phyloP scores from a whole-genome alignment of 1,140 invertebrate genomes.

The Aphis gossypii region DNA sequence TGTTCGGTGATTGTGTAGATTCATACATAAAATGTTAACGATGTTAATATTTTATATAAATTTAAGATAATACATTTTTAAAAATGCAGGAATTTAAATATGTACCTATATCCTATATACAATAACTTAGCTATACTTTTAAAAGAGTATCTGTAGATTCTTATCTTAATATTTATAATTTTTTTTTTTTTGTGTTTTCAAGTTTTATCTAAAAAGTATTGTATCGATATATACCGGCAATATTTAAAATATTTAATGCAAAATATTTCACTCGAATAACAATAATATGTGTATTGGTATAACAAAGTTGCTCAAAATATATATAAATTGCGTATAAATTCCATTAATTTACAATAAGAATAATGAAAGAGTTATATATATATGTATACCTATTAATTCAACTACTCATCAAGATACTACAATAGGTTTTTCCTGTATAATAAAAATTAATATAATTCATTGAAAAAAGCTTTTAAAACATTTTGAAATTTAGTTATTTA shows the following conservation, averaged over 20 bases:
- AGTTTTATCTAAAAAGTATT: background rate
- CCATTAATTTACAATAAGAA: background rate
- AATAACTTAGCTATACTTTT: background rate
- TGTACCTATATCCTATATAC: no score
- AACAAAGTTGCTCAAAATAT: background rate
- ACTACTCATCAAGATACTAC: background rate
- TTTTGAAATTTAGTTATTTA: background rate
- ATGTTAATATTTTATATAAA: background rate
- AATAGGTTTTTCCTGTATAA: background rate
- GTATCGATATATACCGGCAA: background rate
- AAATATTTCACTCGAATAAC: background rate
- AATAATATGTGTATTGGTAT: background rate
- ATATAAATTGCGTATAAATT: background rate
- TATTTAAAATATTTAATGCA: background rate
- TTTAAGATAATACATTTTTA: background rate
- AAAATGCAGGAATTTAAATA: background rate
- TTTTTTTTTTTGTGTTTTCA: background rate
- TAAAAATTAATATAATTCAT: background rate
- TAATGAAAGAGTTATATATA: background rate
- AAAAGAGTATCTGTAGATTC: background rate
- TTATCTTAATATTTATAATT: background rate
- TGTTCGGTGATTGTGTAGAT: background rate
- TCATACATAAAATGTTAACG: background rate
- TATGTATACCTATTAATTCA: background rate
- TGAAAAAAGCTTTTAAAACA: background rate